Evolutionary conservation across 2,113 vertebrate genomes (phyloP).

Genomic region (Himantopus leucocephalus): DNA sequence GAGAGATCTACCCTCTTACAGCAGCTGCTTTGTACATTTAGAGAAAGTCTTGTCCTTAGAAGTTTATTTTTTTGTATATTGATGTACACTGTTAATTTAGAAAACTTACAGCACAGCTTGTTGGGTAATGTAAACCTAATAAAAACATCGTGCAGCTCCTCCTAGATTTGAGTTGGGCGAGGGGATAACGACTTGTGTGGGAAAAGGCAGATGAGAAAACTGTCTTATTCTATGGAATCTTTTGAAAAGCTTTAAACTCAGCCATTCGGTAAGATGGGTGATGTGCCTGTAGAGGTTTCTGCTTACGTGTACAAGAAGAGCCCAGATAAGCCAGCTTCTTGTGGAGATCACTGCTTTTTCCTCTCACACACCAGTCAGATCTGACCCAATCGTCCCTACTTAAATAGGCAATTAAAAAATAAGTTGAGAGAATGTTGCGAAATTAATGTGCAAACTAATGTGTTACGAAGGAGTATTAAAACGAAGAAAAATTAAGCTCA

Average conservation of each 20-base stretch:
- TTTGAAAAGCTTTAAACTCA: neutral
- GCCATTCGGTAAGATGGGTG: neutral
- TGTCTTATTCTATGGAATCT: neutral
- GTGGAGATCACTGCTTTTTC: neutral
- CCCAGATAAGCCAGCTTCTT: neutral
- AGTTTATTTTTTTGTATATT: neutral
- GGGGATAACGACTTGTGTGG: neutral
- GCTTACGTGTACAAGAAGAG: neutral
- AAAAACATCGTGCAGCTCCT: neutral
- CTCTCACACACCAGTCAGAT: neutral
- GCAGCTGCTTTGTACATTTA: neutral
- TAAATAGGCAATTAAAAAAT: neutral
- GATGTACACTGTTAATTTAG: neutral
- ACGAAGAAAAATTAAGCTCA: neutral
- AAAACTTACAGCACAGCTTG: neutral
- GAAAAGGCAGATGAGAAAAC: neutral
- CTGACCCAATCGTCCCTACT: neutral
- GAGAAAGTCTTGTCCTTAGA: neutral
- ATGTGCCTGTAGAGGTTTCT: neutral
- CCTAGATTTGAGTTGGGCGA: neutral
- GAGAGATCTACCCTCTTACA: neutral
- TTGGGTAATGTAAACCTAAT: neutral
- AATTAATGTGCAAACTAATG: neutral
- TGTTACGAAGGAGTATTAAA: neutral
- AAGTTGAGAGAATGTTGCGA: neutral